Conservation (phyloP, 1,140 invertebrate species). For the Homalodisca vitripennis region DNA sequence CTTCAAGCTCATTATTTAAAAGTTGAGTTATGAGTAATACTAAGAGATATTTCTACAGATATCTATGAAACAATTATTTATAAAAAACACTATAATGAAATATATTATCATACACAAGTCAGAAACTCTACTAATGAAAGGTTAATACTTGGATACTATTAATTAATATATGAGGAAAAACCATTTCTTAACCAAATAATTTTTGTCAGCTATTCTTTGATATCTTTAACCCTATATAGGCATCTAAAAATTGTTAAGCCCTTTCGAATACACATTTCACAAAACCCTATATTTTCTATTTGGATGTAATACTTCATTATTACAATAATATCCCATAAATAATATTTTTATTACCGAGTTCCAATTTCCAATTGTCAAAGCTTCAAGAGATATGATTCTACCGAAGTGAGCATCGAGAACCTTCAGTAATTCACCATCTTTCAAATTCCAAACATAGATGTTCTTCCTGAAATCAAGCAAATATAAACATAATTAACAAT, state of each 20-base stretch:
- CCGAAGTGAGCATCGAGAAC: slow-evolving; percentile 96
- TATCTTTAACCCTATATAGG: neutral
- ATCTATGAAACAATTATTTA: neutral
- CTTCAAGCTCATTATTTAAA: neutral
- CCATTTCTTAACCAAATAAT: neutral
- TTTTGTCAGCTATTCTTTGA: neutral
- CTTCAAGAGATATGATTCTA: slow-evolving; percentile 87
- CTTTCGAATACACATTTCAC: neutral
- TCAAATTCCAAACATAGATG: slow-evolving; percentile 91
- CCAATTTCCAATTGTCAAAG: slow-evolving; percentile 83
- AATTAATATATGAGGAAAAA: neutral
- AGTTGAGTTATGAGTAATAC: neutral
- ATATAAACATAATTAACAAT: neutral
- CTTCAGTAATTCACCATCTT: slow-evolving; percentile 78
- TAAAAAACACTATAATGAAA: neutral
- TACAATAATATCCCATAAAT: neutral
- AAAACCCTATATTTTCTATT: neutral
- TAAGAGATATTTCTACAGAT: neutral
- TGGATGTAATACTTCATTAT: neutral
- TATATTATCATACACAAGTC: neutral
- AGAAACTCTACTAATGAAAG: neutral
- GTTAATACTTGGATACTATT: neutral
- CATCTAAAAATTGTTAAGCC: neutral
- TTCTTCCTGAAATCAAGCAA: slow-evolving; percentile 70
- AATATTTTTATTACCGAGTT: slow-evolving; percentile 60